Evolutionary conservation across 2,113 vertebrate genomes (phyloP), one percentile per base, ranked within the genome.

Genomic region (Petroica traversi): DNA sequence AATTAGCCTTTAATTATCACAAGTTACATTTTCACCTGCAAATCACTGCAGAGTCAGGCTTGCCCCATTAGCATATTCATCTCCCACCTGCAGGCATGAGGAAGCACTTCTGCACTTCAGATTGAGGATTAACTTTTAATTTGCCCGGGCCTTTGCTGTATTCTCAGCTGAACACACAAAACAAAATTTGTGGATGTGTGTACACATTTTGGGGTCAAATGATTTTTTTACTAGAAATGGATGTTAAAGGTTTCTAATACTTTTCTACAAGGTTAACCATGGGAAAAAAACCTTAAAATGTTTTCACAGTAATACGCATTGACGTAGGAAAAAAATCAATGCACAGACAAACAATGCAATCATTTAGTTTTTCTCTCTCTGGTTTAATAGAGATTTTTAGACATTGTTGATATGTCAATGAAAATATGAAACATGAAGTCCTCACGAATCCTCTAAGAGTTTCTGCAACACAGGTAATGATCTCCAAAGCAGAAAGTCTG

Each of bases 1-100:
- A 98, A 98, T 98, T 98, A 98, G 88, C 91, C 97, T 97, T 98
- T 97, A 98, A 97, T 98, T 98, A 98, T 93, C 93, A 97, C 89
- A 94, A 96, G 95, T 97, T 98, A 96, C 74, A 96, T 97, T 98
- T 98, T 98, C 96, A 97, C 95, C 93, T 96, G 95, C 69, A 97
- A 95, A 97, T 96, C 92, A 57, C 88, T 87, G 64, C 83, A 84
- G 82, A 92, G 93, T 94, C 94, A 95, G 89, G 75, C 71, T 96
- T 88, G 61, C 93, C 19, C 69, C 85, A 89, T 98, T 98, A 97
- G 92, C 93, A 95, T 96, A 91, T 91, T 95, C 91, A 85, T 93
- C 91, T 95, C 91, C 90, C 93, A 96, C 95, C 48, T 29, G 72
- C 94, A 91, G 91, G 78, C 69, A 73, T 16, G 34, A 59, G 62